phyloP scores from a whole-genome alignment of 2,797 vertebrate species.

The Tympanoctomys barrerae region DNA sequence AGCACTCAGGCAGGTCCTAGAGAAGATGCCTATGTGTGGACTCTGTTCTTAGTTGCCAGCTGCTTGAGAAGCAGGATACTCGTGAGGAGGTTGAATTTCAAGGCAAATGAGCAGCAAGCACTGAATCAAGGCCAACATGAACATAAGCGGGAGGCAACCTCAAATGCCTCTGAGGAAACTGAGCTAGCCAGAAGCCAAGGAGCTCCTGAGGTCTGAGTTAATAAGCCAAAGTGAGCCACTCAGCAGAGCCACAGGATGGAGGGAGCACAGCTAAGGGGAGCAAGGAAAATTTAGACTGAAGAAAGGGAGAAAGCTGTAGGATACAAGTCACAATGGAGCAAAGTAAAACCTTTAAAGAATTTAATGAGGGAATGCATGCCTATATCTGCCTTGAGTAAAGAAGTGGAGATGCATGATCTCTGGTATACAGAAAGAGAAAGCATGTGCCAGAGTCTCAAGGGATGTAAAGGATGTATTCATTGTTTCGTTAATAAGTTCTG shows the following conservation, averaged over 20 bases:
- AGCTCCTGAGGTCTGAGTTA: background rate
- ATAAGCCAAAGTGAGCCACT: background rate
- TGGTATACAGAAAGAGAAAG: background rate
- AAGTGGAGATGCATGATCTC: background rate
- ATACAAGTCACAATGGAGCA: background rate
- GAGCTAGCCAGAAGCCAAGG: background rate
- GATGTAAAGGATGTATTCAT: background rate
- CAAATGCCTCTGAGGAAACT: background rate
- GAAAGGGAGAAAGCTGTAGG: background rate
- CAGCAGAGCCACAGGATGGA: background rate
- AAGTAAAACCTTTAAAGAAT: background rate
- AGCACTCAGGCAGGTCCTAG: background rate
- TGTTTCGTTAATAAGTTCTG: background rate
- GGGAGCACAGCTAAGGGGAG: background rate
- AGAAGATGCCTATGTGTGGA: background rate
- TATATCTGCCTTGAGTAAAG: background rate
- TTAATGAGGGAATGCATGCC: background rate
- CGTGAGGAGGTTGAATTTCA: constrained; percentile 6
- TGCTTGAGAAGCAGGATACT: background rate
- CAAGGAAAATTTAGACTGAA: background rate
- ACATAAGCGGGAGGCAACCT: background rate
- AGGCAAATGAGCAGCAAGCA: background rate
- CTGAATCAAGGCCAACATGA: background rate
- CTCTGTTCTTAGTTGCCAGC: background rate
- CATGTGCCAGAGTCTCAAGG: background rate